Evolutionary conservation across 2,888 invertebrate genomes (phyloP).

Genomic region (Unio pictorum): DNA sequence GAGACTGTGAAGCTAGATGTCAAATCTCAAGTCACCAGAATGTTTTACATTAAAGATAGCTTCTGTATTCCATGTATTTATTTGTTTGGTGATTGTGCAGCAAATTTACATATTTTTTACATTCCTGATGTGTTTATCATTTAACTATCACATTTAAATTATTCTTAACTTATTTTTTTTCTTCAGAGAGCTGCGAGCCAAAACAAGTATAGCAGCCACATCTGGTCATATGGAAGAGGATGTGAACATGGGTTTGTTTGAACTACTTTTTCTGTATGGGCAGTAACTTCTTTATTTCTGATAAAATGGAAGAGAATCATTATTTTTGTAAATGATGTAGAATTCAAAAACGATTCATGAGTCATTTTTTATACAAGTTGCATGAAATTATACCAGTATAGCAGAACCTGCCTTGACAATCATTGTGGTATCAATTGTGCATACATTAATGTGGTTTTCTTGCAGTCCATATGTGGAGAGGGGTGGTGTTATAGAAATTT

Average conservation of each 20-base stretch:
- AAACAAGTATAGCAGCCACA: slow-evolving; percentile 65
- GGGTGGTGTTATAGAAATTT: too few relatives aligned
- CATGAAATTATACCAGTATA: too few relatives aligned
- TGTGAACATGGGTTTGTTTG: slow-evolving; percentile 7
- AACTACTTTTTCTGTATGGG: background rate
- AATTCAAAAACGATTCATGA: too few relatives aligned
- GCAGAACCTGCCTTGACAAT: too few relatives aligned
- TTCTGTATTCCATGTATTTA: background rate
- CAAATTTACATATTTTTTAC: background rate
- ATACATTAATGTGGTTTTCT: too few relatives aligned
- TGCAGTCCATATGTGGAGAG: too few relatives aligned
- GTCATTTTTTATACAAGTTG: too few relatives aligned
- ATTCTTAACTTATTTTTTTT: slow-evolving; percentile 6
- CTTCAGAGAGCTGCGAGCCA: slow-evolving; percentile 67
- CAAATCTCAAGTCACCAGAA: too few relatives aligned
- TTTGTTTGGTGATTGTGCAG: background rate
- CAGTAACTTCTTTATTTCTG: background rate
- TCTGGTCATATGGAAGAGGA: slow-evolving; percentile 35
- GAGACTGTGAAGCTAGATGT: too few relatives aligned
- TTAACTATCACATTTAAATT: background rate
- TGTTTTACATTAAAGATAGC: background rate
- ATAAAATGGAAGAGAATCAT: background rate
- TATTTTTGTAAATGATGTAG: background rate
- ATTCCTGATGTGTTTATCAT: background rate
- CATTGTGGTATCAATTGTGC: too few relatives aligned